Base-by-base conservation (phyloP, 2,113 vertebrate species). In the Hydropotes inermis region DNA sequence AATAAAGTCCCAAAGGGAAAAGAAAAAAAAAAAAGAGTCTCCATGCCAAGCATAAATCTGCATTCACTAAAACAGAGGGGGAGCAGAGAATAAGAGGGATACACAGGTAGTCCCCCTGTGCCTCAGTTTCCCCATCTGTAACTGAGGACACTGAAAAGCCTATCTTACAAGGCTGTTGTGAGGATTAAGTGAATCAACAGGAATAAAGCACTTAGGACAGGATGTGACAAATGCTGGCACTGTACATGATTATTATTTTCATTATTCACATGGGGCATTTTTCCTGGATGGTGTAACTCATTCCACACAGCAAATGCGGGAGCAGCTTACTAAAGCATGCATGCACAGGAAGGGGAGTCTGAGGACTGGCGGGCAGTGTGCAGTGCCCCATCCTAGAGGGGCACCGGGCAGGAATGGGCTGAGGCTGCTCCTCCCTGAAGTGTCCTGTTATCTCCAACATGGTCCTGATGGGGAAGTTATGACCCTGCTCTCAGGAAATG, bases 401-500 rank as follows among this genome's bases (percentile, higher is more conserved):
- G 30, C 43, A 19, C 2, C 28, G 7, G 21, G 7, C 58, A 12
- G 67, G n/a, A 52, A 85, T 7, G 7, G 7, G 78, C 55, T 27
- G 55, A 57, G 52, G 89, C 17, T 5, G n/a, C 43, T 25, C 3
- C 43, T 83, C 55, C 39, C 83, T 25, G 54, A 67, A 57, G 88
- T 78, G 21, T 50, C 28, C 82, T 30, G 33, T 84, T 87, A 36
- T 60, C 81, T 57, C 27, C 23, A 36, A 7, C 11, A 1, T 0
- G 27, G 55, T 64, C 27, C 19, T 5, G 61, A 76, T 64, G 36
- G 52, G 67, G 67, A 43, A 25, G 87, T 52, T n/a, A 17, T 6
- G 33, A 78, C 60, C 85, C 74, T 97, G 98, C 97, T 97, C 99
- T 98, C 88, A 89, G 96, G 89, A 98, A 97, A 98, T 94, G 90